Evolutionary conservation across 1,140 invertebrate genomes (phyloP).

Genomic region (Drosophila teissieri): DNA sequence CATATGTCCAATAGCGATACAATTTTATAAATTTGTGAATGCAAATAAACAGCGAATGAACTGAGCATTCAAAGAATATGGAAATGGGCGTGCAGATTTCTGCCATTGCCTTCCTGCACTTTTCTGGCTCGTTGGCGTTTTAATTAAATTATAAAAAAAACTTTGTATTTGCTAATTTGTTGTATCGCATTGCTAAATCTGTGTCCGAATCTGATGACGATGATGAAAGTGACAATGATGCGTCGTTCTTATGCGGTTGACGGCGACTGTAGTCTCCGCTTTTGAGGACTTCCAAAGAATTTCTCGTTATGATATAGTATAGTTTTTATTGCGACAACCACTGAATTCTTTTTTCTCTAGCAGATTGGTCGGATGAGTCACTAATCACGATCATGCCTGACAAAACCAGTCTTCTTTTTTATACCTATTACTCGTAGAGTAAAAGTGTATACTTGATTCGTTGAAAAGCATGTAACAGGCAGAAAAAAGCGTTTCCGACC

Average conservation of each 20-base stretch:
- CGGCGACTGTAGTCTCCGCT: constrained; percentile 24
- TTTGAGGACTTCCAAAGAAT: constrained; percentile 35
- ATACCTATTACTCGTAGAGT: too few species aligned
- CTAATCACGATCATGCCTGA: constrained; percentile 1
- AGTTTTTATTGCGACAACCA: constrained; percentile 21
- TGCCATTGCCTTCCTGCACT: too few species aligned
- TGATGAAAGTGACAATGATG: constrained; percentile 47
- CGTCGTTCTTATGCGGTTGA: constrained; percentile 35
- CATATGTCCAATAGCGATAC: not conserved
- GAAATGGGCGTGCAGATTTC: constrained; percentile 30
- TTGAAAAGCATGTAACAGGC: too few species aligned
- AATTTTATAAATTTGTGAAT: not conserved
- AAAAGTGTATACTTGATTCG: too few species aligned
- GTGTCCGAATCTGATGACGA: constrained; percentile 36
- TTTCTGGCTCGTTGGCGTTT: too few species aligned
- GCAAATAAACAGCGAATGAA: not conserved
- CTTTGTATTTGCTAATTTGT: too few species aligned
- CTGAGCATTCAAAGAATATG: constrained; percentile 6
- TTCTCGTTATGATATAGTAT: constrained; percentile 39
- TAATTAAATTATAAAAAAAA: too few species aligned
- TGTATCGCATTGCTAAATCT: constrained; percentile 11
- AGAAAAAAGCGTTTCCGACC: too few species aligned
- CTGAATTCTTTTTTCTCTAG: constrained; percentile 18
- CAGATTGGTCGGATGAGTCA: constrained; percentile 38
- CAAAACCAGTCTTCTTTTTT: constrained; percentile 24